Base-by-base conservation (phyloP, 2,888 invertebrate genomes). In the Melolontha melolontha region DNA sequence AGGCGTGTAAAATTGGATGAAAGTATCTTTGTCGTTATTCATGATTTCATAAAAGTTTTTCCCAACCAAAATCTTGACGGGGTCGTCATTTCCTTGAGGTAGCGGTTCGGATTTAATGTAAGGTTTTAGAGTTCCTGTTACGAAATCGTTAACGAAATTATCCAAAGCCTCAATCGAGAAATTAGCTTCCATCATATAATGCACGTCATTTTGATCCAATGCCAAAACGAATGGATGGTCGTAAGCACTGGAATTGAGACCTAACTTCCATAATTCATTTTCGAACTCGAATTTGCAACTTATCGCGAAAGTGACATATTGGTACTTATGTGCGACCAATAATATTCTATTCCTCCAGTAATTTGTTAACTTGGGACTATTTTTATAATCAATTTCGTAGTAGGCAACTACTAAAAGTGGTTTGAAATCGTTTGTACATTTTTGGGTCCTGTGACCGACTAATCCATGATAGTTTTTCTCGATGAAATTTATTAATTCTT, bases 1-100 rank as follows among this genome's bases (percentile, higher is more conserved):
- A 0, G 96, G 96, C 16, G 97, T 97, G 83, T 97, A 97, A 86
- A 97, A 97, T 84, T 97, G 97, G 72, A 98, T 88, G 41, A 98
- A 87, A 1, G 94, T 94, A 81, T 98, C 97, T 78, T 94, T 91
- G 40, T 87, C 92, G 75, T 92, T 91, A 80, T 97, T 92, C 1
- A 90, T 90, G 0, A 97, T 85, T 63, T 96, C 92, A 80, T 96
- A 92, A 85, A 97, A 98, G 86, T 96, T 98, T 85, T 94, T 94
- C 72, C 92, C 97, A 4, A 98, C 97, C 1, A 93, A 94, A 41
- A 95, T 90, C 78, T 90, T 92, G 0, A 94, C 93, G 6, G 90
- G 89, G 0, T 90, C 67, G 6, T 68, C 92, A 75, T 89, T 89
- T 78, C 94, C 93, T 68, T 87, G 87, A 0, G 97, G 97, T 16